Evolutionary conservation across 2,797 vertebrate species (phyloP).

Genomic region (Percopsis omiscomaycus): DNA sequence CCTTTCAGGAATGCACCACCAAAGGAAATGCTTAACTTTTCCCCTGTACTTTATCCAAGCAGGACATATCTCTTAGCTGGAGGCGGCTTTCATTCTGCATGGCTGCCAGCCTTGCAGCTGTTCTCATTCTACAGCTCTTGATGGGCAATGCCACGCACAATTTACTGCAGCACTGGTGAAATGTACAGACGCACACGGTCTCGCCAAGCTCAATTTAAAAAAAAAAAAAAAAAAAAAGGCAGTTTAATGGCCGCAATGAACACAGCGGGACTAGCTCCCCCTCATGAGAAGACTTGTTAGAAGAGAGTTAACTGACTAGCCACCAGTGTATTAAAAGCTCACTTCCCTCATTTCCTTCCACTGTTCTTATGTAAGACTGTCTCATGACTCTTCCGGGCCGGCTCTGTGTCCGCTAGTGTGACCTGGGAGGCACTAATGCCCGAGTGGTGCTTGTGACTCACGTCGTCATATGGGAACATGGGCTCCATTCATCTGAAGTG

Average conservation of each 20-base stretch:
- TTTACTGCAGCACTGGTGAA: slow-evolving; percentile 62
- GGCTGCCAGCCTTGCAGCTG: slow-evolving; percentile 51
- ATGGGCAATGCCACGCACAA: slow-evolving; percentile 43
- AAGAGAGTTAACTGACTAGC: slow-evolving; percentile 43
- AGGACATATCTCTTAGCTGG: slow-evolving; percentile 33
- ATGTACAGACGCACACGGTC: slow-evolving; percentile 46
- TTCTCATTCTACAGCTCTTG: slow-evolving; percentile 47
- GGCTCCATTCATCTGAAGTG: slow-evolving; percentile 40
- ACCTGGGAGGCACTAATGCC: slow-evolving; percentile 7
- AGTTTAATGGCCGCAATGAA: slow-evolving; percentile 43
- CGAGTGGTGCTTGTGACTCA: slow-evolving; percentile 56
- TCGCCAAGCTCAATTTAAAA: slow-evolving; percentile 48
- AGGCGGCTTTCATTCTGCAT: slow-evolving; percentile 32
- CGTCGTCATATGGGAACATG: slow-evolving; percentile 32
- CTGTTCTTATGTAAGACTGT: slow-evolving; percentile 60
- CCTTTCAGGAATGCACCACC: slow-evolving; percentile 49
- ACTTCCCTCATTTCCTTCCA: slow-evolving; percentile 47
- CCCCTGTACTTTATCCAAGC: slow-evolving; percentile 18
- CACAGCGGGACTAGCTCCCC: slow-evolving; percentile 37
- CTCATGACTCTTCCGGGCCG: slow-evolving; percentile 60
- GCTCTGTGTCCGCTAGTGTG: slow-evolving; percentile 47
- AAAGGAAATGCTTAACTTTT: slow-evolving; percentile 54
- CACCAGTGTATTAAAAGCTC: slow-evolving; percentile 52
- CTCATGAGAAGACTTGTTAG: slow-evolving; percentile 25
- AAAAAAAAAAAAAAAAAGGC: slow-evolving; percentile 15